phyloP scores from a whole-genome alignment of 1,140 invertebrate genomes.

The Drosophila biarmipes region DNA sequence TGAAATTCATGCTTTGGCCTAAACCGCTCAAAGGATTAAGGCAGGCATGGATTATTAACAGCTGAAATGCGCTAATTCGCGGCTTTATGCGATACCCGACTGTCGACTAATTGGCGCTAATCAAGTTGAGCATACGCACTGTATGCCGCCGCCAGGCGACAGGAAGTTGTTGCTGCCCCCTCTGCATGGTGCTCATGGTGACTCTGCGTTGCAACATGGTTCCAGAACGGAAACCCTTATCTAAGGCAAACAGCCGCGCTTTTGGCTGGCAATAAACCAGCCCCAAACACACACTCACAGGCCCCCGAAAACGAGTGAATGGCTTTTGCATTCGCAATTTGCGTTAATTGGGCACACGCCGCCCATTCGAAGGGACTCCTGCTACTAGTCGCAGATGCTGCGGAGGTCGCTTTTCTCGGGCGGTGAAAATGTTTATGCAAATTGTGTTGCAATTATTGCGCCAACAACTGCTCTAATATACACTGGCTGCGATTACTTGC shows the following conservation, averaged over 20 bases:
- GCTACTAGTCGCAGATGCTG: conserved; percentile 32
- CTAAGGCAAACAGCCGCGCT: conserved; percentile 69
- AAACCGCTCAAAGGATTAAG: conserved; percentile 36
- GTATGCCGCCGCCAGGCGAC: conserved; percentile 32
- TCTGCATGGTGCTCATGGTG: conserved; percentile 3
- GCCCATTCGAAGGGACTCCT: conserved; percentile 54
- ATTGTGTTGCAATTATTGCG: conserved; percentile 68
- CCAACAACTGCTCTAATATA: conserved; percentile 44
- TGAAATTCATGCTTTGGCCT: conserved; percentile 1
- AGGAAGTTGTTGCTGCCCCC: conserved; percentile 23
- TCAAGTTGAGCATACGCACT: conserved; percentile 77
- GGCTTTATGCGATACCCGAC: conserved; percentile 29
- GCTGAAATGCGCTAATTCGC: conserved; percentile 61
- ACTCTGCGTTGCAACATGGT: conserved; percentile 22
- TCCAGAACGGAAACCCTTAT: conserved; percentile 58
- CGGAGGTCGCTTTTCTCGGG: conserved; percentile 32
- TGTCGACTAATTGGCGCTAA: conserved; percentile 71
- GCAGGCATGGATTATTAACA: conserved; percentile 32
- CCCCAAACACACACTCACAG: conserved; percentile 40
- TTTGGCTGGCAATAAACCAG: conserved; percentile 57
- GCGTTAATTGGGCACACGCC: conserved; percentile 73
- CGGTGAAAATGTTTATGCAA: conserved; percentile 70
- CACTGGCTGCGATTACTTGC: conserved; percentile 36
- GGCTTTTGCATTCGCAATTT: conserved; percentile 50
- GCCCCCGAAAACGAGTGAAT: background rate